phyloP scores from a whole-genome alignment of 1,140 invertebrate genomes.

The Dinothrombium tinctorium region DNA sequence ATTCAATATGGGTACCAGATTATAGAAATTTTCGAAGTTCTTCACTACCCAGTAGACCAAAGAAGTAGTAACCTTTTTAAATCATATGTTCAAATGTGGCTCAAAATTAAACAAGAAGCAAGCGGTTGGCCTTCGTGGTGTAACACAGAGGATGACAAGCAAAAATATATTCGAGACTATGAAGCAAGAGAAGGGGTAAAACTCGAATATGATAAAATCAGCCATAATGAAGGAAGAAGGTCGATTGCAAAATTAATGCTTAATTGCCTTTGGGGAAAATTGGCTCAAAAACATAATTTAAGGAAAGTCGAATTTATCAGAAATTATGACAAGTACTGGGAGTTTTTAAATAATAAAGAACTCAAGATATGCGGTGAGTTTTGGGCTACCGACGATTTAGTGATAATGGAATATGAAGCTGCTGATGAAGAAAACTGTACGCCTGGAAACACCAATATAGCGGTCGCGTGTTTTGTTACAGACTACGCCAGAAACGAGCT shows the following conservation, averaged over 20 bases:
- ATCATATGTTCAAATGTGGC: too few species aligned
- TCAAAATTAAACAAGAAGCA: constrained; percentile 10
- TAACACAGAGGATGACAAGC: constrained; percentile 15
- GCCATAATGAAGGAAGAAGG: constrained; percentile 18
- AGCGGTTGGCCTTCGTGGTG: constrained; percentile 16
- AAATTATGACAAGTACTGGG: constrained; percentile 14
- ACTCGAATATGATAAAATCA: constrained; percentile 19
- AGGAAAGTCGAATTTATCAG: constrained; percentile 15
- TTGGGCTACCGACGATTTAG: neutral
- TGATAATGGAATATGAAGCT: neutral
- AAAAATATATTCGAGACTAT: constrained; percentile 19
- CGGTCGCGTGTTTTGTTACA: neutral
- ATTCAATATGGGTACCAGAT: too few species aligned
- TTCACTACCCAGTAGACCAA: too few species aligned
- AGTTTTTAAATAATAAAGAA: constrained; percentile 15
- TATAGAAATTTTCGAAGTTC: too few species aligned
- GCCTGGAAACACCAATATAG: constrained; percentile 9
- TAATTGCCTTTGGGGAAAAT: constrained; percentile 17
- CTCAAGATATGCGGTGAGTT: neutral
- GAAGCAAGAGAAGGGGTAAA: constrained; percentile 18
- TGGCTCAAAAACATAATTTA: constrained; percentile 9
- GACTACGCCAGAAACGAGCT: constrained; percentile 1
- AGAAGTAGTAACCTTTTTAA: too few species aligned
- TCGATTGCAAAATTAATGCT: neutral
- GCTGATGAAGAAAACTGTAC: neutral